Percentiles rank a stretch among this genome's conserved stretches.
Evolutionary conservation across 35 echinoderm and acorn worm species (phyloP).

Genomic region (Stichopus chloronotus): DNA sequence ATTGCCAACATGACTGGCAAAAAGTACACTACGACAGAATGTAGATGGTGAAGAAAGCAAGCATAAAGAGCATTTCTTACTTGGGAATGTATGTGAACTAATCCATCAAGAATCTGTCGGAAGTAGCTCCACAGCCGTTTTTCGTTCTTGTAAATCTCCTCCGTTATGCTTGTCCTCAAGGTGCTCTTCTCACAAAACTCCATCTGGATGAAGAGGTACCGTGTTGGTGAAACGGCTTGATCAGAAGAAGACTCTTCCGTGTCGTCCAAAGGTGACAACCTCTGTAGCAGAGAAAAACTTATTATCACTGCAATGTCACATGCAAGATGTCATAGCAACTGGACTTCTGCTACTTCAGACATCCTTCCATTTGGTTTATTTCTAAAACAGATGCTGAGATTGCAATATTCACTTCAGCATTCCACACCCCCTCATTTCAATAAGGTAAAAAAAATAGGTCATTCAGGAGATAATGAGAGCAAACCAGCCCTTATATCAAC

Average conservation of each 20-base stretch:
- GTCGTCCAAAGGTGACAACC: slow-evolving; percentile 10
- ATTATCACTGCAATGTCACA: not conserved
- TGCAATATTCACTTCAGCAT: too few species aligned
- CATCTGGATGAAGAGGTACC: slow-evolving; percentile 99
- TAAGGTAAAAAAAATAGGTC: too few species aligned
- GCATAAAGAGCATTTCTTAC: slow-evolving; percentile 25
- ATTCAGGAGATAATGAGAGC: too few species aligned
- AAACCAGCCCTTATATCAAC: too few species aligned
- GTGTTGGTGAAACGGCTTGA: not conserved
- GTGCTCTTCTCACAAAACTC: slow-evolving; percentile 99
- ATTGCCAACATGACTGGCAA: too few species aligned
- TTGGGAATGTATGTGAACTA: slow-evolving; percentile 97
- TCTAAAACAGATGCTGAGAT: too few species aligned
- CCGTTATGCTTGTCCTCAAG: slow-evolving; percentile 81
- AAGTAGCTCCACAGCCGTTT: slow-evolving; percentile 85
- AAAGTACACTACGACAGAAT: too few species aligned
- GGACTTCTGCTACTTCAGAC: not conserved
- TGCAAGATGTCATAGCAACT: not conserved
- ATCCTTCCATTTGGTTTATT: not conserved
- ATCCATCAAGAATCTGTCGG: slow-evolving; percentile 93
- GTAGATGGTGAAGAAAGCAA: too few species aligned
- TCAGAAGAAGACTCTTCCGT: slow-evolving; percentile 20
- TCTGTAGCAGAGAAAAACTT: slow-evolving; percentile 32
- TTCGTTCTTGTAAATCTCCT: slow-evolving; percentile 76
- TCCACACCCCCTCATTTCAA: too few species aligned